phyloP scores from a whole-genome alignment of 2,113 vertebrate species.

The Eulemur rufifrons region DNA sequence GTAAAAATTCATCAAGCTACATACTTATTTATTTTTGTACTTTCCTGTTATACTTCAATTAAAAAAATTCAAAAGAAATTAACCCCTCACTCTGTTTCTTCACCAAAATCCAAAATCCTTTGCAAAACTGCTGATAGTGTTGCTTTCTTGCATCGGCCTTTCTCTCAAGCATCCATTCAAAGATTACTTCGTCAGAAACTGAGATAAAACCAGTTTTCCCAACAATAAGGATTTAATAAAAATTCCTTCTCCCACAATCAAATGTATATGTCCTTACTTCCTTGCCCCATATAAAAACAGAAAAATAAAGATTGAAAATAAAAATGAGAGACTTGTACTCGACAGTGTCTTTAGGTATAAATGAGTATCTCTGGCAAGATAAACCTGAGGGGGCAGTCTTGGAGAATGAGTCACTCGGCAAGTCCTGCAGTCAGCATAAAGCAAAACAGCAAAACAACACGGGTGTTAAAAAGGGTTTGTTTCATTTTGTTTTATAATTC shows the following conservation, averaged over 20 bases:
- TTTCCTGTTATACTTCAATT: background rate
- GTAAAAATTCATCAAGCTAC: slow-evolving; percentile 31
- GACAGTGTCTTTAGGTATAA: background rate
- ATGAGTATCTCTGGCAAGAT: slow-evolving; percentile 1
- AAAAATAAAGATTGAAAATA: slow-evolving; percentile 39
- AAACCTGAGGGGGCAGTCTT: background rate
- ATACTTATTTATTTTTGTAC: background rate
- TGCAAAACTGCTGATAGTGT: background rate
- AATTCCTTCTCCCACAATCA: slow-evolving; percentile 24
- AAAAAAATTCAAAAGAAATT: slow-evolving; percentile 30
- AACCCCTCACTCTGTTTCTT: background rate
- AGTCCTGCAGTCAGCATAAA: background rate
- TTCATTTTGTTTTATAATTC: slow-evolving; percentile 19
- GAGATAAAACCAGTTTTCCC: background rate
- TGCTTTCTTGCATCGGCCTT: background rate
- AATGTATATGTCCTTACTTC: background rate
- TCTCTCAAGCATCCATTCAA: background rate
- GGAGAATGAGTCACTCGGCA: slow-evolving; percentile 36
- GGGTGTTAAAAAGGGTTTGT: slow-evolving; percentile 9
- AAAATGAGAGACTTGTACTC: background rate
- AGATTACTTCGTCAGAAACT: slow-evolving; percentile 37
- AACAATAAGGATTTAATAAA: slow-evolving; percentile 28
- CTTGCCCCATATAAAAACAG: background rate
- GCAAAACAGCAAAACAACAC: background rate
- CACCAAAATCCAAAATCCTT: background rate